phyloP scores from a whole-genome alignment of 2,888 invertebrate genomes.

The Hemithea aestivaria region DNA sequence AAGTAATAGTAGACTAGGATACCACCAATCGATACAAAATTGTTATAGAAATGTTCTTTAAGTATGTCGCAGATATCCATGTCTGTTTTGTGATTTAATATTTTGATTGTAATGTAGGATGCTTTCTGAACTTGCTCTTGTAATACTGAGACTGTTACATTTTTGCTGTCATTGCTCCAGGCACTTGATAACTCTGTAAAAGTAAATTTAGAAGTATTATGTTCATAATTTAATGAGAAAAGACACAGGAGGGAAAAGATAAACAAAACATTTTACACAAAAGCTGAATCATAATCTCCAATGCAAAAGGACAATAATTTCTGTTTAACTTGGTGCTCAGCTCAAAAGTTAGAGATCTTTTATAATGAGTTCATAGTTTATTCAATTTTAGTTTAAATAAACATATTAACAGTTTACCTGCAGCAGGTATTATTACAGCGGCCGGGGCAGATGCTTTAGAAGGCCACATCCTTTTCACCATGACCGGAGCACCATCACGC shows the following conservation, averaged over 20 bases:
- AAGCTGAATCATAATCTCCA: too few relatives aligned
- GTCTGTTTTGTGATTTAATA: conserved; percentile 54
- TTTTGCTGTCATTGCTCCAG: conserved; percentile 61
- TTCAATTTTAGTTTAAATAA: too few relatives aligned
- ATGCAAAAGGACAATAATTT: too few relatives aligned
- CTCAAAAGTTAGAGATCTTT: too few relatives aligned
- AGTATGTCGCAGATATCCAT: conserved; percentile 61
- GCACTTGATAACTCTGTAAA: conserved; percentile 53
- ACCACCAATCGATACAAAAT: conserved; percentile 50
- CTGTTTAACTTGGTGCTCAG: too few relatives aligned
- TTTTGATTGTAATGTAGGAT: conserved; percentile 44
- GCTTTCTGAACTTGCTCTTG: conserved; percentile 47
- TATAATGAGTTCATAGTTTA: too few relatives aligned
- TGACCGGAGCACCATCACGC: conserved; percentile 56
- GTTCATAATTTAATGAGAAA: too few relatives aligned
- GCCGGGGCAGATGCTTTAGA: conserved; percentile 65
- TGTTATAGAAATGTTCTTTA: conserved; percentile 57
- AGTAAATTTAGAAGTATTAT: conserved; percentile 2
- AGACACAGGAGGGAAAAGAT: too few relatives aligned
- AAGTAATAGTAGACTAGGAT: conserved; percentile 66
- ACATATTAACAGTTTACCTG: too few relatives aligned
- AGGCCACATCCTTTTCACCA: conserved; percentile 70
- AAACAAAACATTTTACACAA: too few relatives aligned
- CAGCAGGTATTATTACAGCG: conserved; percentile 64
- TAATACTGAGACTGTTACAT: conserved; percentile 55